Evolutionary conservation across 2,888 invertebrate genomes (phyloP).

Genomic region (Tiphia femorata): DNA sequence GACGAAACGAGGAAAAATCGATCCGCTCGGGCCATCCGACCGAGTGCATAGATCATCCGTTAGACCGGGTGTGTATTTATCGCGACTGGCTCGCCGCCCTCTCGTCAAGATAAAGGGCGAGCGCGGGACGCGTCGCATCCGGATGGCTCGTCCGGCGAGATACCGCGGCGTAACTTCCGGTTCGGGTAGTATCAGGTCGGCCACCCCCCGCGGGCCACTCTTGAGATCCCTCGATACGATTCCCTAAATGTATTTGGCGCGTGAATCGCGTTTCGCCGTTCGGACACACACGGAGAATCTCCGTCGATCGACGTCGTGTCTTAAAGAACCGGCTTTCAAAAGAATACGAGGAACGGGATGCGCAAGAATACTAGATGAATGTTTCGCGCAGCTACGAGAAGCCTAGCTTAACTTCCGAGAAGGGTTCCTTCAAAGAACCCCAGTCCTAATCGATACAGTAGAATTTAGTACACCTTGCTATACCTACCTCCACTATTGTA

Average conservation of each 20-base stretch:
- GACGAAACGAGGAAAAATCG: too few species aligned
- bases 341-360: too few species aligned
- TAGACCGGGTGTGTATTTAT: slow-evolving; percentile 47
- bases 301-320: background rate
- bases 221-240: slow-evolving; percentile 43
- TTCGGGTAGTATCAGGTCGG: slow-evolving; percentile 26
- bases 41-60: slow-evolving; percentile 36
- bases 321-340: background rate
- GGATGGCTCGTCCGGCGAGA: slow-evolving; percentile 26
- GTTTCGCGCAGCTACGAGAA: too few species aligned
- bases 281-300: slow-evolving; percentile 11
- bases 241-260: slow-evolving; percentile 24
- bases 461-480: too few species aligned
- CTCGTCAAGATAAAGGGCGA: slow-evolving; percentile 42
- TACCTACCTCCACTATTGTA: too few species aligned
- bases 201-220: slow-evolving; percentile 14
- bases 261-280: slow-evolving; percentile 15
- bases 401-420: too few species aligned
- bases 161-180: slow-evolving; percentile 48
- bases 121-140: slow-evolving; percentile 21
- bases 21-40: too few species aligned
- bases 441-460: too few species aligned
- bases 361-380: too few species aligned
- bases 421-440: too few species aligned
- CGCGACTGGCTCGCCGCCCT: slow-evolving; percentile 35